Percentiles rank a stretch among this genome's conserved stretches.
phyloP scores from a whole-genome alignment of 2,797 vertebrate species.

The Malurus leucopterus region DNA sequence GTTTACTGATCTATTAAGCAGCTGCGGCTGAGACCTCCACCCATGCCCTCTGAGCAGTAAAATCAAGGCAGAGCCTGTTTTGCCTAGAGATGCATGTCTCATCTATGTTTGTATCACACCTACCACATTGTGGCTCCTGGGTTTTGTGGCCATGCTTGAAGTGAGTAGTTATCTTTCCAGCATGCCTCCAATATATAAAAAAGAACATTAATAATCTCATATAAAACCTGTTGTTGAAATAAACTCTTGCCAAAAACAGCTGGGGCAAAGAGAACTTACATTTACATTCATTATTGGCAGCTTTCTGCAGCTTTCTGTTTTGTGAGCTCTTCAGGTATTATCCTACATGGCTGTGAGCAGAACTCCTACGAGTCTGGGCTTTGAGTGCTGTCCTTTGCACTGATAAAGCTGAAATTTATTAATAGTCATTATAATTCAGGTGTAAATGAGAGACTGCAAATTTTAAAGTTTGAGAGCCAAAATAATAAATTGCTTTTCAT shows the following conservation, averaged over 20 bases:
- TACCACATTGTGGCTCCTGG: neutral
- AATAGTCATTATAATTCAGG: neutral
- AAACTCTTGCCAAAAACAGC: neutral
- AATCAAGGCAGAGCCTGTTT: neutral
- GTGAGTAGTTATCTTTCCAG: neutral
- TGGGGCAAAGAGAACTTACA: neutral
- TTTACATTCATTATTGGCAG: neutral
- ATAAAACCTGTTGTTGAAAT: neutral
- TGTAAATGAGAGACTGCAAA: neutral
- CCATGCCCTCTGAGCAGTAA: neutral
- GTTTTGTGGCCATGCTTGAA: neutral
- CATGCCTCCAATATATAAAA: neutral
- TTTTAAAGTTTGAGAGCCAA: neutral
- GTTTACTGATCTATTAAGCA: neutral
- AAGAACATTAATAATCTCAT: neutral
- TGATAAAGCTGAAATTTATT: neutral
- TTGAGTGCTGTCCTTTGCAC: neutral
- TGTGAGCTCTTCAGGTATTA: neutral
- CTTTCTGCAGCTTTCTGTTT: neutral
- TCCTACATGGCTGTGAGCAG: neutral
- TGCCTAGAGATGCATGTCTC: neutral
- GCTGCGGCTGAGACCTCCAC: neutral
- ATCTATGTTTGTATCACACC: neutral
- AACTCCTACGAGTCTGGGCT: neutral
- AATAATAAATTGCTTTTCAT: neutral